Conservation (phyloP, 2,797 vertebrate genomes). For the Alcedo quadribrachys region DNA sequence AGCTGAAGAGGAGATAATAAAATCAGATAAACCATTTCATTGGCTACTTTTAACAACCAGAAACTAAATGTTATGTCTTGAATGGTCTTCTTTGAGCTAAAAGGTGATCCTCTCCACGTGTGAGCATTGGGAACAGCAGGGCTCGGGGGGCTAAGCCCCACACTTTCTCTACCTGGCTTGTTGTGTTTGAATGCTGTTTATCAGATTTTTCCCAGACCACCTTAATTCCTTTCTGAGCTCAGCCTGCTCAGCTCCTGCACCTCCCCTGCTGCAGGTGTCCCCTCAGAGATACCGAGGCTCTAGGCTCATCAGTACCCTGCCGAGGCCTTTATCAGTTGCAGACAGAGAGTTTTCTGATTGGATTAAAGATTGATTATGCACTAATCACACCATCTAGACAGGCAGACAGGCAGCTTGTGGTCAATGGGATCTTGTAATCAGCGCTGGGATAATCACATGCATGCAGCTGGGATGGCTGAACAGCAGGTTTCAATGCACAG, state of each 20-base stretch:
- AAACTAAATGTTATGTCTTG: slow-evolving; percentile 8
- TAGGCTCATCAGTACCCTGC: slow-evolving; percentile 82
- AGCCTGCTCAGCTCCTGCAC: slow-evolving; percentile 52
- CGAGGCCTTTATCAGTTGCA: slow-evolving; percentile 81
- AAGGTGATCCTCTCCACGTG: background rate
- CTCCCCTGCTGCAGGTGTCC: slow-evolving; percentile 70
- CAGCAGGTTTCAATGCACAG: slow-evolving; percentile 29
- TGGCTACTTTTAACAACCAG: background rate
- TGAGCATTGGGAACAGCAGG: background rate
- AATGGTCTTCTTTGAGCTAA: background rate
- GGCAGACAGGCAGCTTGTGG: slow-evolving; percentile 76
- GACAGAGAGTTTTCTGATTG: slow-evolving; percentile 82
- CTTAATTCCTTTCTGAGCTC: slow-evolving; percentile 69
- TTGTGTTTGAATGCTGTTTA: slow-evolving; percentile 51
- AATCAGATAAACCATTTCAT: background rate
- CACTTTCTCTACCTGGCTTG: background rate
- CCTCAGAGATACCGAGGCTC: slow-evolving; percentile 76
- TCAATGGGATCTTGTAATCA: slow-evolving; percentile 88
- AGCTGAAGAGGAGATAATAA: background rate
- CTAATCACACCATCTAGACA: slow-evolving; percentile 80
- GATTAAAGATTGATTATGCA: slow-evolving; percentile 86
- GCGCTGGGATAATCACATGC: slow-evolving; percentile 77
- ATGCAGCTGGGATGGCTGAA: slow-evolving; percentile 66
- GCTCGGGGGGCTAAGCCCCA: background rate
- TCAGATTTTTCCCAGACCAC: slow-evolving; percentile 59